These are phyloP conservation scores for Panzeria rudis DNA, from an alignment of 2,888 invertebrate genomes.

Conservation along the genomic window DNA sequence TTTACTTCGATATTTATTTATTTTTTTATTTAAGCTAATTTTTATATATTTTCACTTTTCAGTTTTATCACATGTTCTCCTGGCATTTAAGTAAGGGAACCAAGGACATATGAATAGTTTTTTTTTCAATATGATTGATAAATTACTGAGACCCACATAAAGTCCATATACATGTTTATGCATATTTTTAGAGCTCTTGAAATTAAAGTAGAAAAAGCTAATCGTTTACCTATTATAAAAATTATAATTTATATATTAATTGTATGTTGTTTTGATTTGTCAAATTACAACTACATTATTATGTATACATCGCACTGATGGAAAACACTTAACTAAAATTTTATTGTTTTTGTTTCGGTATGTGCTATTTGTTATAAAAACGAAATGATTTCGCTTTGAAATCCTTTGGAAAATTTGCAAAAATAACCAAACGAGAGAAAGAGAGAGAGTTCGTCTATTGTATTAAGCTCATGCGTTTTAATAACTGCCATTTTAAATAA, in stretches of 20 bases:
- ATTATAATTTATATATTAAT: conserved; percentile 38
- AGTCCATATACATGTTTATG: background rate
- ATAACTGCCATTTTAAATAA: conserved; percentile 6
- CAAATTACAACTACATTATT: conserved; percentile 20
- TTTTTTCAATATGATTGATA: conserved; percentile 50
- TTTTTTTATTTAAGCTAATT: background rate
- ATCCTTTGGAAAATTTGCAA: conserved; percentile 46
- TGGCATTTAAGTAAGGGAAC: conserved; percentile 49
- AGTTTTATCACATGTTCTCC: conserved; percentile 54
- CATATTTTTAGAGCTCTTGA: conserved; percentile 19
- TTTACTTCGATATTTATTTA: background rate
- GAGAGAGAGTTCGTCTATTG: background rate
- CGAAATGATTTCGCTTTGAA: conserved; percentile 39
- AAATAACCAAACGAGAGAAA: conserved; percentile 9
- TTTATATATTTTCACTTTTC: conserved; percentile 42
- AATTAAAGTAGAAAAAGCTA: conserved; percentile 11
- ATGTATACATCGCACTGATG: conserved; percentile 44
- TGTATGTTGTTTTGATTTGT: conserved; percentile 58
- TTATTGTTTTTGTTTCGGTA: conserved; percentile 63
- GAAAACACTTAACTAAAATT: conserved; percentile 62
- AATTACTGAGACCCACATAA: conserved; percentile 17
- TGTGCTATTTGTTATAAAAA: conserved; percentile 40
- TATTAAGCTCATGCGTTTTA: conserved; percentile 48
- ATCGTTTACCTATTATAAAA: conserved; percentile 22
- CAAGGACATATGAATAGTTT: conserved; percentile 56